These are phyloP conservation scores for Cataglyphis livida DNA, from an alignment of 2,888 invertebrate genomes.

Conservation along the genomic window DNA sequence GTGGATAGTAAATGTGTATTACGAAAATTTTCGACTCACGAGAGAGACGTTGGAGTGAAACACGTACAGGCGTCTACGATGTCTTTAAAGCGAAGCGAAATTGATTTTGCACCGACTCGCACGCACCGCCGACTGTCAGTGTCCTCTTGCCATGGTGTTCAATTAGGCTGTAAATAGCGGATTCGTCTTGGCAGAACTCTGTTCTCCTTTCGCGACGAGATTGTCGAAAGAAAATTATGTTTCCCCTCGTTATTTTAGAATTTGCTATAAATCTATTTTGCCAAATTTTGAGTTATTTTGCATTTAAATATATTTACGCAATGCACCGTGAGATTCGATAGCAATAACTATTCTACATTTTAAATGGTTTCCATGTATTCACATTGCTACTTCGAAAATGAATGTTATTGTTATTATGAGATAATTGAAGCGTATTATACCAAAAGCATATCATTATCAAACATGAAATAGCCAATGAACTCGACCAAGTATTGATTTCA, in stretches of 20 bases:
- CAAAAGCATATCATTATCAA: constrained; percentile 14
- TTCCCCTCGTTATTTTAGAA: not conserved
- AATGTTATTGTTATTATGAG: constrained; percentile 9
- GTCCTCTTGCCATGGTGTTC: constrained; percentile 73
- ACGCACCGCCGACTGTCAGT: constrained; percentile 84
- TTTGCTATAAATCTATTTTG: not conserved
- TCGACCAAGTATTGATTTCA: constrained; percentile 23
- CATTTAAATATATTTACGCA: not conserved
- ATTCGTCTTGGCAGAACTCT: constrained; percentile 65
- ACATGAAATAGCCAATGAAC: constrained; percentile 20
- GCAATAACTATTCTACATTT: not conserved
- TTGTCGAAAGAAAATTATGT: not conserved
- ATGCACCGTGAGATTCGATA: not conserved
- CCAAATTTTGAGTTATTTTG: not conserved
- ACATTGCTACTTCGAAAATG: not conserved
- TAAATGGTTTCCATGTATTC: not conserved
- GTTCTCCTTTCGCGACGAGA: constrained; percentile 52
- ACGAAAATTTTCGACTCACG: constrained; percentile 24
- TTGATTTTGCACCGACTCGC: constrained; percentile 90
- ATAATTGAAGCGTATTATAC: constrained; percentile 11
- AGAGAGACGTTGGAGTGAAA: constrained; percentile 83
- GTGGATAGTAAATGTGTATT: constrained; percentile 15
- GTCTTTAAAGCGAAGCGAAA: constrained; percentile 68
- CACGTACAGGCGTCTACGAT: constrained; percentile 69
- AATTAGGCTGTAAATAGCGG: constrained; percentile 74